Base-by-base conservation (phyloP, 37 sponge, comb jelly and placozoan genomes). In the Axinella damicornis region DNA sequence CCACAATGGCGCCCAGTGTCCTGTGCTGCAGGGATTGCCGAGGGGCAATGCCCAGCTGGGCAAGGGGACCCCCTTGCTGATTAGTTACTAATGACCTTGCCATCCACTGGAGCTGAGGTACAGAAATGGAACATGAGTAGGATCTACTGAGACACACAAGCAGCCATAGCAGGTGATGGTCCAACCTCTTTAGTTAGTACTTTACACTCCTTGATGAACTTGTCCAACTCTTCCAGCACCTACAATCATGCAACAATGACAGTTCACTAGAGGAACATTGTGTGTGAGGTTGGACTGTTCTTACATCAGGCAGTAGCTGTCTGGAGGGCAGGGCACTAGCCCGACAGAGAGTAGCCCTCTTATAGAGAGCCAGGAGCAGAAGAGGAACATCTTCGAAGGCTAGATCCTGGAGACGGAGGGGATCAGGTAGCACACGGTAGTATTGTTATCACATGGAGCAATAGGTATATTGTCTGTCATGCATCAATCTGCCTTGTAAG, bases 61-160 rank as follows among this genome's bases (percentile, higher is more conserved):
- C 80, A 22, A 92, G 60, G 25, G 61, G 64, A 31, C 69, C 80
- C 72, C 88, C 80, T 34, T 92, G 88, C 30, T 77, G n/a, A 65
- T 92, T 92, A 41, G 38, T 33, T 0, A 92, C 55, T 25, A 87
- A 57, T 31, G 32, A 17, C 27, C 69, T 46, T 38, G 85, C 84
- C 14, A 67, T 57, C 61, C 34, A 63, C 54, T 40, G 59, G 73
- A 91, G 4, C 46, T 46, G 9, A 9, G 9, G 46, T 12, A 46
- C 9, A 9, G 9, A 9, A 46, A 46, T 4, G 9, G 46, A 46
- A 46, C 9, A 46, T 46, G 46, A 46, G 6, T 46, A 12, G 46
- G 6, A 46, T 46, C 6, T 46, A 46, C 46, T 46, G 46, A 46
- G 9, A 9, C 46, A 46, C 46, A n/a, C 46, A 46, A 46, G 46